These are phyloP conservation scores for Cryptophagus acutangulus DNA, from an alignment of 2,888 invertebrate genomes.

Conservation along the genomic window DNA sequence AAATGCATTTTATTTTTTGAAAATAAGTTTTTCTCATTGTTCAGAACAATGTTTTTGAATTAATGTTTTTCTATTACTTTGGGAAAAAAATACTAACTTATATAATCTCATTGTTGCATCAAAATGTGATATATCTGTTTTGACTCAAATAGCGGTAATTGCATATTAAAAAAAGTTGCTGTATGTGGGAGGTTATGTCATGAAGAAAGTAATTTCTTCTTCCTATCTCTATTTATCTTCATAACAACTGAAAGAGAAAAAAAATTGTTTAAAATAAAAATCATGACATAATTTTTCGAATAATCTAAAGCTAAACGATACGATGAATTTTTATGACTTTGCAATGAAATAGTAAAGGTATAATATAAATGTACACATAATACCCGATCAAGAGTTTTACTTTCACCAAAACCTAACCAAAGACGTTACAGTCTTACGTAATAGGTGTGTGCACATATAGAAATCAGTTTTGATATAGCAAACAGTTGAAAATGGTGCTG, in stretches of 20 bases:
- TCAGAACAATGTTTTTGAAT: too few relatives aligned
- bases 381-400: conserved; percentile 31
- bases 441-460: conserved; percentile 32
- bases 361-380: conserved; percentile 27
- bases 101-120: too few relatives aligned
- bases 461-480: conserved; percentile 28
- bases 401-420: conserved; percentile 43
- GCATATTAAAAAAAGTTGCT: too few relatives aligned
- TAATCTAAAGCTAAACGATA: conserved; percentile 6
- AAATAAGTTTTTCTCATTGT: too few relatives aligned
- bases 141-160: too few relatives aligned
- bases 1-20: too few relatives aligned
- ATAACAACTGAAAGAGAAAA: conserved; percentile 2
- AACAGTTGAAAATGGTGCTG: conserved; percentile 8
- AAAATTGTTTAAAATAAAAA: conserved; percentile 14
- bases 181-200: too few relatives aligned
- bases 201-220: neutral
- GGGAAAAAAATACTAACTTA: too few relatives aligned
- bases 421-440: conserved; percentile 42
- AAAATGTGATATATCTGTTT: too few relatives aligned
- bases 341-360: conserved; percentile 17
- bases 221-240: too few relatives aligned
- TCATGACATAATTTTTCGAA: conserved; percentile 14
- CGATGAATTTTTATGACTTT: conserved; percentile 14
- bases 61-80: too few relatives aligned